Evolutionary conservation across 2,113 vertebrate genomes (phyloP), one percentile per base, ranked within the genome.

Genomic region (Anoplopoma fimbria): DNA sequence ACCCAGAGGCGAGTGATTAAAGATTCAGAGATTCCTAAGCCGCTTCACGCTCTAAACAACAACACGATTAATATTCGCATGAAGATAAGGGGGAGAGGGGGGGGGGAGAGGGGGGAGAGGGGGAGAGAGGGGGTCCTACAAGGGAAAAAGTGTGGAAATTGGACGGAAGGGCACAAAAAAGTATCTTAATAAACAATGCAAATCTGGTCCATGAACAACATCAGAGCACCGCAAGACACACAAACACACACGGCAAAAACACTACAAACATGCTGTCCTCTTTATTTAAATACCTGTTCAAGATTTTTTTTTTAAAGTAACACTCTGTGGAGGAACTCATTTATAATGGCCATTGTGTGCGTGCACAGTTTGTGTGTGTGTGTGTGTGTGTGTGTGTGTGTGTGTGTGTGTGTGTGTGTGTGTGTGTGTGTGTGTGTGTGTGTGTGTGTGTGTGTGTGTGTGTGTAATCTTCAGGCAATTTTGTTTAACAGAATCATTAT

Each of bases 401-500:
- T 80, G 67, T 75, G 53, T 81, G 79, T 29, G 55, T n/a, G 47
- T 33, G 40, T 68, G 45, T 49, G n/a, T n/a, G n/a, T n/a, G n/a
- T n/a, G 71, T n/a, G 61, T 67, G 71, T 49, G 47, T 38, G 60
- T 73, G 33, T 77, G 55, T 74, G 75, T 55, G 72, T 31, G 76
- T 60, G 80, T 61, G 62, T 49, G 47, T 49, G 45, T 47, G 29
- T 77, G 69, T 78, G 78, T 83, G 65, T 75, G 57, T 81, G 79
- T 65, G 64, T 67, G 85, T 81, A 88, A 88, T 93, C 83, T 89
- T 87, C 76, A 87, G 86, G 90, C 92, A 90, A 92, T 92, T 91
- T 89, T 92, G 90, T 91, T 89, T 89, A 94, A 91, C 89, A 84
- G 86, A 93, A 93, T 89, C 73, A 92, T 94, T 92, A 92, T 89